phyloP scores from a whole-genome alignment of 2,113 vertebrate genomes.

The Odocoileus hemionus region DNA sequence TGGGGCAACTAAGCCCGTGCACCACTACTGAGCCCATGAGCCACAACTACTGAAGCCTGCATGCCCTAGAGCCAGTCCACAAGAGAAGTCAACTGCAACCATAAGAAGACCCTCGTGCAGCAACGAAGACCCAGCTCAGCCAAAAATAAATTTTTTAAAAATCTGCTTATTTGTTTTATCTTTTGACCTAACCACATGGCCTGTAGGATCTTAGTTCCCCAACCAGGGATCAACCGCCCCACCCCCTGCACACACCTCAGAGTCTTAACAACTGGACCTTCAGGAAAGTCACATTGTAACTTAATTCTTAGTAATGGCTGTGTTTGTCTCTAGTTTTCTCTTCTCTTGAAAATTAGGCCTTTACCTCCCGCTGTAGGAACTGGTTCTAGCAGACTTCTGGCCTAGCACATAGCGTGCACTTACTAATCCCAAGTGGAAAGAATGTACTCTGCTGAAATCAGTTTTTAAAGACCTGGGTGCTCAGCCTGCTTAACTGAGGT shows the following conservation, averaged over 20 bases:
- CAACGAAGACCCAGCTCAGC: background rate
- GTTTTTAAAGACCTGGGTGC: background rate
- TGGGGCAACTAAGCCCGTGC: background rate
- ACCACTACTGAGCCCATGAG: background rate
- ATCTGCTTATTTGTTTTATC: background rate
- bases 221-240: background rate
- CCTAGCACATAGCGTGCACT: background rate
- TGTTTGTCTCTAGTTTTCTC: background rate
- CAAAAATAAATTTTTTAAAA: background rate
- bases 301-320: background rate
- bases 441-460: background rate
- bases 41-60: background rate
- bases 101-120: background rate
- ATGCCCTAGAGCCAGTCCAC: background rate
- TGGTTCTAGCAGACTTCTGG: background rate
- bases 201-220: background rate
- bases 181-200: background rate
- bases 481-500: background rate
- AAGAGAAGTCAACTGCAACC: background rate
- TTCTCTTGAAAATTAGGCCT: background rate
- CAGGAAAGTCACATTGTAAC: background rate
- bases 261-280: background rate
- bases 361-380: background rate
- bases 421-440: background rate
- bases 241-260: background rate